Conservation (phyloP, 2,888 invertebrate genomes). For the Cerastis rubricosa region DNA sequence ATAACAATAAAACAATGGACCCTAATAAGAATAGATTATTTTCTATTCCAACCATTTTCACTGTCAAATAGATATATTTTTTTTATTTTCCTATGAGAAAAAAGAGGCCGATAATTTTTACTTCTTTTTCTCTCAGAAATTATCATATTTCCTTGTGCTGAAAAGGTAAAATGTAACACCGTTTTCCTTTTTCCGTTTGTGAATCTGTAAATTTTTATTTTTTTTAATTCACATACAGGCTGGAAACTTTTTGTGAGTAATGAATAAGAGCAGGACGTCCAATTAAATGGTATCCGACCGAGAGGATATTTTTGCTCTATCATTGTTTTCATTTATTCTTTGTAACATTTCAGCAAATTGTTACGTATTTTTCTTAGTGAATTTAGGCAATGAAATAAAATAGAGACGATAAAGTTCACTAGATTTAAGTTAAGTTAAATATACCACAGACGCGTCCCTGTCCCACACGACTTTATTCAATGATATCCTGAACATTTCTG, state of each 20-base stretch:
- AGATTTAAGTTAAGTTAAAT: background rate
- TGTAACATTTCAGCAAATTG: background rate
- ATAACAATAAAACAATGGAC: constrained; percentile 47
- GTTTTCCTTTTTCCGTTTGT: constrained; percentile 54
- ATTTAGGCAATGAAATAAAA: background rate
- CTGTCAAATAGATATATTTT: constrained; percentile 23
- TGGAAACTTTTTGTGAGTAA: constrained; percentile 29
- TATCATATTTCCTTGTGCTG: constrained; percentile 50
- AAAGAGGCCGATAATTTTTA: constrained; percentile 41
- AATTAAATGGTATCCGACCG: constrained; percentile 42
- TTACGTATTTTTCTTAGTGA: background rate
- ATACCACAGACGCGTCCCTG: background rate
- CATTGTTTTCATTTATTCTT: constrained; percentile 8
- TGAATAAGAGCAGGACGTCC: constrained; percentile 24
- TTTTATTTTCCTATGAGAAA: constrained; percentile 13
- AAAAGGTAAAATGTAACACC: constrained; percentile 49
- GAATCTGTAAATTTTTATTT: constrained; percentile 48
- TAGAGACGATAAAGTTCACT: background rate
- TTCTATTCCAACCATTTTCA: constrained; percentile 29
- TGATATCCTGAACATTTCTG: too few relatives aligned
- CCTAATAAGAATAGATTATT: constrained; percentile 40
- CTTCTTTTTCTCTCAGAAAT: constrained; percentile 51
- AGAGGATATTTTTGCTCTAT: constrained; percentile 19
- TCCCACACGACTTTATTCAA: too few relatives aligned
- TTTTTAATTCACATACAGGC: constrained; percentile 24